Base-by-base conservation (phyloP, 2,888 invertebrate genomes). In the Leucophora obtusa region DNA sequence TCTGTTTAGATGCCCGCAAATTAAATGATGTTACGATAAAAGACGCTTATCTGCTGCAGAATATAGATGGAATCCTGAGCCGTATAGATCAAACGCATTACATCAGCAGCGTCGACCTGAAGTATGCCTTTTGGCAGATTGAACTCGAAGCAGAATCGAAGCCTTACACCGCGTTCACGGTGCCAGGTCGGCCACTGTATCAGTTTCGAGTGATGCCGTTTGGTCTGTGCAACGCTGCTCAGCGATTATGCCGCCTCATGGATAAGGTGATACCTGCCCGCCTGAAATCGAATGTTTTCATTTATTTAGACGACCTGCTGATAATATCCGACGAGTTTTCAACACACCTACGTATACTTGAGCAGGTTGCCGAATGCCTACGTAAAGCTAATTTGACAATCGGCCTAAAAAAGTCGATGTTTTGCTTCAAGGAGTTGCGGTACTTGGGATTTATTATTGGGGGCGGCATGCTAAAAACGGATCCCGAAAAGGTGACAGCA, bases 221-320 rank as follows among this genome's bases (percentile, higher is more conserved):
- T n/a, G 62, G 62, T n/a, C 10, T 35, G 10, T 79, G 82, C 54
- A 72, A 83, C 17, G 81, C 73, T 10, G 58, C 70, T 10, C 76
- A 79, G 18, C 59, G 53, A 17, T 56, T 65, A 14, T 81, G 68
- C 33, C 43, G 72, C 7, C 56, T 83, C 3, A 79, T 83, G 71
- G 79, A 83, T 58, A 82, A 75, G 33, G 79, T 77, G 17, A 54
- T 79, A n/a, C n/a, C n/a, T n/a, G n/a, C 24, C 75, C 78, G 11
- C 18, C n/a, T 83, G 4, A 58, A 68, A 9, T 58, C 59, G n/a
- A 60, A 62, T 14, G 80, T 80, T 0, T 82, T 82, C 28, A 53
- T 75, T 0, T 82, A 83, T 54, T 33, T 83, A 2, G 79, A 80
- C 10, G 81, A 83, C 60, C 47, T 79, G 1, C 17, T 82, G 0